These are phyloP conservation scores for Meriones psammophilus DNA, from an alignment of 2,797 vertebrate species.

Conservation along the genomic window DNA sequence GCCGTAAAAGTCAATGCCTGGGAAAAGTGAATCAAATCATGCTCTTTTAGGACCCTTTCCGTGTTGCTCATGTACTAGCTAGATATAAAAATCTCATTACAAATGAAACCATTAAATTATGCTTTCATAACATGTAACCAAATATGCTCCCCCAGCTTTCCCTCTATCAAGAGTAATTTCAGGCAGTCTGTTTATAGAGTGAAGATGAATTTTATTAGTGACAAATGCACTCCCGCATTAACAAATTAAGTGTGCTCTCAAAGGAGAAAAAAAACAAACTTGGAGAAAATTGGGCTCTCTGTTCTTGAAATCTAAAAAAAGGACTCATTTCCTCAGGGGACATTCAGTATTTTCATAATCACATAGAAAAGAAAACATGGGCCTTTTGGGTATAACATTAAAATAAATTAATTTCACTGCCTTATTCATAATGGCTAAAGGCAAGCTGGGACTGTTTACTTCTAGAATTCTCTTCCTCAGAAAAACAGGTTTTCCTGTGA, in stretches of 20 bases:
- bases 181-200: constrained; percentile 76
- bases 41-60: constrained; percentile 32
- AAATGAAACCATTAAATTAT: constrained; percentile 69
- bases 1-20: constrained; percentile 55
- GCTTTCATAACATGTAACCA: constrained; percentile 69
- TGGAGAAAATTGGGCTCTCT: constrained; percentile 82
- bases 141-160: constrained; percentile 41
- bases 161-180: constrained; percentile 79
- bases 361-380: constrained; percentile 78
- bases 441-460: constrained; percentile 61
- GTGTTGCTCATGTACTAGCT: constrained; percentile 46
- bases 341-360: constrained; percentile 82
- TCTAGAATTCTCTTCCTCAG: constrained; percentile 56
- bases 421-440: constrained; percentile 73
- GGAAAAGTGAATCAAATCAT: constrained; percentile 56
- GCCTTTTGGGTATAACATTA: constrained; percentile 82
- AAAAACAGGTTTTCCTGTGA: constrained; percentile 68
- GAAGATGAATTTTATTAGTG: constrained; percentile 83
- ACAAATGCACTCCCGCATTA: constrained; percentile 81
- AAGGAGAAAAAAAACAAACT: constrained; percentile 80
- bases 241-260: constrained; percentile 82
- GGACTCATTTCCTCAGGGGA: constrained; percentile 80
- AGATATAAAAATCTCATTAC: constrained; percentile 69
- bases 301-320: constrained; percentile 78
- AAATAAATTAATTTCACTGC: constrained; percentile 80